phyloP scores from a whole-genome alignment of 2,888 invertebrate species.

The Corythucha ciliata region DNA sequence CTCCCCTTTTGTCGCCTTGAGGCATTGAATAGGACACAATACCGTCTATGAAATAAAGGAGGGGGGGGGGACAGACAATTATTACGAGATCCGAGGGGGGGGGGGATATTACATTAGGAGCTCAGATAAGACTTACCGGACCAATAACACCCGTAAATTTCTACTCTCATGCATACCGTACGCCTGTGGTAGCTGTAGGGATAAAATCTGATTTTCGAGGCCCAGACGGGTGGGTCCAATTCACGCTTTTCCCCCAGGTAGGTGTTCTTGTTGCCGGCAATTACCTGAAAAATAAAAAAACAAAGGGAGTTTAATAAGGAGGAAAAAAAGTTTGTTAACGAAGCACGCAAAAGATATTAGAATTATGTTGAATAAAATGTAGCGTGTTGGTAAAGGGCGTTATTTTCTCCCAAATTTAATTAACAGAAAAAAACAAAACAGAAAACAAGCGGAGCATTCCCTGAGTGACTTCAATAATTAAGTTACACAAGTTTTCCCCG shows the following conservation, averaged over 20 bases:
- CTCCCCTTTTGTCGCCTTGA: conserved; percentile 72
- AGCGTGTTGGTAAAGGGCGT: too few relatives aligned
- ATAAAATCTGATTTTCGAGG: conserved; percentile 71
- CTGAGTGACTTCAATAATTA: too few relatives aligned
- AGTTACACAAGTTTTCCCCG: too few relatives aligned
- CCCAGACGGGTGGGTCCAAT: conserved; percentile 75
- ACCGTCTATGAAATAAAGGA: conserved; percentile 59
- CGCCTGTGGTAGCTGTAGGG: conserved; percentile 74
- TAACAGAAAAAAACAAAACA: too few relatives aligned
- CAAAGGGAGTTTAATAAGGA: background rate
- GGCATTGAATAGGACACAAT: conserved; percentile 80
- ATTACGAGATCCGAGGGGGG: background rate
- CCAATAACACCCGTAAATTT: conserved; percentile 80
- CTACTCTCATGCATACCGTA: conserved; percentile 86
- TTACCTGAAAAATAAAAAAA: conserved; percentile 49
- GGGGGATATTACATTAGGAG: background rate
- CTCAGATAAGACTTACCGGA: conserved; percentile 47
- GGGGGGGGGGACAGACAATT: too few relatives aligned
- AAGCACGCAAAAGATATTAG: too few relatives aligned
- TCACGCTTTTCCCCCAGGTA: conserved; percentile 67
- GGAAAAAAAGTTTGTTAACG: background rate
- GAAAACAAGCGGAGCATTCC: too few relatives aligned
- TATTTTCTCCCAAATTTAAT: too few relatives aligned
- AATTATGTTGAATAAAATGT: too few relatives aligned
- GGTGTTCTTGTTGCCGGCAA: conserved; percentile 79